Evolutionary conservation across 2,888 invertebrate genomes (phyloP), one percentile per base, ranked within the genome.

Genomic region (Pammene aurita): DNA sequence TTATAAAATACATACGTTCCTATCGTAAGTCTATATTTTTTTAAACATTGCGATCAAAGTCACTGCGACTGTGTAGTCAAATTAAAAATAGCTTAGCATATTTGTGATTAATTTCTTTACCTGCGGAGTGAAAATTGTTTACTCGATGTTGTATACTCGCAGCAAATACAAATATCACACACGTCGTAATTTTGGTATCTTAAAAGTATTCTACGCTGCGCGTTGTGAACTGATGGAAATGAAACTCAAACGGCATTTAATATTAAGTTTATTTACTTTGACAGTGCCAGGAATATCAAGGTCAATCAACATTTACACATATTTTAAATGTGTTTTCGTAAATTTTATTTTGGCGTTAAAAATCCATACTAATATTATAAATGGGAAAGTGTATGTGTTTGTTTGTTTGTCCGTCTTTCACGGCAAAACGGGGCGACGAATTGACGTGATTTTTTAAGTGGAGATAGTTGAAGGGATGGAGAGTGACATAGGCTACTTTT

Each of bases 81-180:
- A 57, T 57, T 57, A 41, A 57, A 57, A 57, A 42, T 13, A 57
- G 56, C 41, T 57, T 57, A 57, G 16, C 18, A 11, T 57, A 57
- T 57, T 38, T 57, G 5, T 13, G 56, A 57, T 16, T 57, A 18
- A 38, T 56, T 41, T 56, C 10, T 13, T 57, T 57, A 7, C 41
- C 16, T 18, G 42, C 18, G 42, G 42, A 26, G 57, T 13, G 13
- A 26, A 57, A 42, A 42, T 5, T 11, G 18, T 57, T 42, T 57
- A 41, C 56, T 13, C 56, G 11, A 10, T 16, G 16, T 16, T n/a
- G 5, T 35, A n/a, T 42, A 57, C 26, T 42, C 42, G 13, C 13
- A 41, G 16, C 56, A 41, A 55, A 56, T 18, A 42, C 42, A 57
- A 42, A 42, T 42, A 42, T 57, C 42, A 57, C 42, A n/a, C 57